Evolutionary conservation across 1,140 invertebrate species (phyloP).

Genomic region (Octopus bimaculoides): DNA sequence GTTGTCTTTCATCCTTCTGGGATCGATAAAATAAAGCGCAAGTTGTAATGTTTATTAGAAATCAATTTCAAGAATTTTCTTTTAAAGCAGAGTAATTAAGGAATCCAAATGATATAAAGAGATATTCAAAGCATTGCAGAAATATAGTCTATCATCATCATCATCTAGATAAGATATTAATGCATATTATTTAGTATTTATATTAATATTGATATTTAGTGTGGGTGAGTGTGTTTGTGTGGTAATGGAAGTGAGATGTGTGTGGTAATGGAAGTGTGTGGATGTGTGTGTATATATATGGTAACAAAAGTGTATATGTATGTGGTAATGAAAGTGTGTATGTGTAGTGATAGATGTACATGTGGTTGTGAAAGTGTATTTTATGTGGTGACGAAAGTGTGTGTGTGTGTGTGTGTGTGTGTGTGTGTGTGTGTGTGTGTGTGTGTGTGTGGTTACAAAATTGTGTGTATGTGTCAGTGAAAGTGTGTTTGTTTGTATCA

Average conservation of each 20-base stretch:
- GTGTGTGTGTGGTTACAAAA: not conserved
- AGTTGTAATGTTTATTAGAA: too few relatives aligned
- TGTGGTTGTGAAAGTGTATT: not conserved
- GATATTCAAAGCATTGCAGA: too few relatives aligned
- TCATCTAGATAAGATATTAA: too few relatives aligned
- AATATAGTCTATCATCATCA: too few relatives aligned
- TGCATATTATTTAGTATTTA: too few relatives aligned
- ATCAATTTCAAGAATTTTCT: too few relatives aligned
- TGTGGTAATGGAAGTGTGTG: not conserved
- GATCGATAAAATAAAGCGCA: too few relatives aligned
- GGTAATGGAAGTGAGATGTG: not conserved
- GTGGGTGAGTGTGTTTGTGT: not conserved
- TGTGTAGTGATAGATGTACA: not conserved
- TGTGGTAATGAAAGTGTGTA: not conserved
- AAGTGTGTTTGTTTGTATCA: not conserved
- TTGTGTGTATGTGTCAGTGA: not conserved
- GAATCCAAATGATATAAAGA: too few relatives aligned
- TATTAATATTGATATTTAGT: not conserved
- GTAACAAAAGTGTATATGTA: not conserved
- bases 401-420: conserved; percentile 2
- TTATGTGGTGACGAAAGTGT: not conserved
- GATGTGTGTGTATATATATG: not conserved
- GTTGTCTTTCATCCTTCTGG: too few relatives aligned
- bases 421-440: not conserved
- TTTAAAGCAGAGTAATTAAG: too few relatives aligned